phyloP scores from a whole-genome alignment of 2,797 vertebrate genomes.

The Avahi laniger region DNA sequence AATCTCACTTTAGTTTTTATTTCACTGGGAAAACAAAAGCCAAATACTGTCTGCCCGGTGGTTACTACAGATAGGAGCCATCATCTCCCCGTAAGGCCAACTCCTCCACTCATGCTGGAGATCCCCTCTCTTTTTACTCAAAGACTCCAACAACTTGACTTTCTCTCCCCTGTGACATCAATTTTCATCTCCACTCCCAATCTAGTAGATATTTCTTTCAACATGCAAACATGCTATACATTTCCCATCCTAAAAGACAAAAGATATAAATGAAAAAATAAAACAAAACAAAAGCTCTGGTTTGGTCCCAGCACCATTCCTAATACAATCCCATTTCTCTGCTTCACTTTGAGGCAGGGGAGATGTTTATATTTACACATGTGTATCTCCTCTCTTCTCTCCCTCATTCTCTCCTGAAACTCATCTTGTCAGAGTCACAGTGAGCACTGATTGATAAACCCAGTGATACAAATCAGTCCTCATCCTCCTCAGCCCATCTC shows the following conservation, averaged over 20 bases:
- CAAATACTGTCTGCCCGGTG: background rate
- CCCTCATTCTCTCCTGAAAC: background rate
- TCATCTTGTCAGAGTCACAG: background rate
- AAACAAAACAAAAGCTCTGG: background rate
- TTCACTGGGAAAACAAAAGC: background rate
- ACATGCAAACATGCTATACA: too few relatives aligned
- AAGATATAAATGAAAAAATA: background rate
- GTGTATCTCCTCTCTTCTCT: background rate
- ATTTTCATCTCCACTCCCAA: background rate
- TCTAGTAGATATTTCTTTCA: background rate
- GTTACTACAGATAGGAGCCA: background rate
- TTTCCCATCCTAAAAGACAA: background rate
- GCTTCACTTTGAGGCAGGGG: background rate
- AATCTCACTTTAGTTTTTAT: background rate
- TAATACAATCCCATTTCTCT: background rate
- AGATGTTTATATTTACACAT: background rate
- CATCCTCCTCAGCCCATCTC: background rate
- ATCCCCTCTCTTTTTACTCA: background rate
- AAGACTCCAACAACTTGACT: background rate
- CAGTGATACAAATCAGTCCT: background rate
- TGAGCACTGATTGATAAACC: background rate
- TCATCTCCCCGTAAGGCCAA: too few relatives aligned
- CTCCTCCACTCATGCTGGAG: background rate
- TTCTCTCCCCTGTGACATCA: background rate
- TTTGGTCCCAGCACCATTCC: background rate